Evolutionary conservation across 2,888 invertebrate species (phyloP).

Genomic region (Andrena bicolor): DNA sequence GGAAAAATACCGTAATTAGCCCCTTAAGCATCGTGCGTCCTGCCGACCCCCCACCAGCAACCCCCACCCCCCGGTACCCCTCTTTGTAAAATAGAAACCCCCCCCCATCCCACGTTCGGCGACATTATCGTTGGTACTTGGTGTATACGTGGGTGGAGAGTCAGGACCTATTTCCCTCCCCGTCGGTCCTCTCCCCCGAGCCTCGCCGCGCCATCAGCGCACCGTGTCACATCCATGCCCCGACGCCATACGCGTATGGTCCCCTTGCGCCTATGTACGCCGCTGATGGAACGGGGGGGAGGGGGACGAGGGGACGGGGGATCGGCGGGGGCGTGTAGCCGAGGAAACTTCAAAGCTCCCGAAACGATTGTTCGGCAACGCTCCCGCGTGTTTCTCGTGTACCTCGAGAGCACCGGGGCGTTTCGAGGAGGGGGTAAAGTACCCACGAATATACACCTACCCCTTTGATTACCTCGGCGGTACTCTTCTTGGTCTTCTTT

Average conservation of each 20-base stretch:
- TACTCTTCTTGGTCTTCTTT: conserved; percentile 64
- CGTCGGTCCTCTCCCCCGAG: conserved; percentile 3
- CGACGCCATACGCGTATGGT: conserved; percentile 49
- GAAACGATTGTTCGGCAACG: conserved; percentile 81
- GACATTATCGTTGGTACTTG: conserved; percentile 64
- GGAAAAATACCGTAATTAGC: conserved; percentile 76
- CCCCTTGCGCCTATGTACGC: conserved; percentile 40
- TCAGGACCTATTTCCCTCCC: conserved; percentile 61
- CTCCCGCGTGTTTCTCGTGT: conserved; percentile 68
- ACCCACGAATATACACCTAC: conserved; percentile 76
- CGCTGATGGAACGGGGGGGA: conserved; percentile 44
- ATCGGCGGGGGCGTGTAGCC: conserved; percentile 59
- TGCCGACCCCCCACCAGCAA: not conserved
- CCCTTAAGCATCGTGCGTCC: conserved; percentile 57
- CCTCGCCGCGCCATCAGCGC: conserved; percentile 10
- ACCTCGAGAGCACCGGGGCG: conserved; percentile 71
- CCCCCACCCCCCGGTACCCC: conserved; percentile 7
- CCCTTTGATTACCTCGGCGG: conserved; percentile 80
- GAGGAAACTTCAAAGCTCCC: conserved; percentile 80
- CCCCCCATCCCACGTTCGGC: conserved; percentile 60
- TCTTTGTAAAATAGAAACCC: conserved; percentile 34
- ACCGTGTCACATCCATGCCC: conserved; percentile 40
- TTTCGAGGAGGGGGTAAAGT: conserved; percentile 72
- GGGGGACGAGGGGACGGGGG: conserved; percentile 24
- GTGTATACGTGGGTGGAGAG: conserved; percentile 53